Percentiles rank a stretch among this genome's conserved stretches.
Evolutionary conservation across 2,797 vertebrate genomes (phyloP).

Genomic region (Acanthis flammea): DNA sequence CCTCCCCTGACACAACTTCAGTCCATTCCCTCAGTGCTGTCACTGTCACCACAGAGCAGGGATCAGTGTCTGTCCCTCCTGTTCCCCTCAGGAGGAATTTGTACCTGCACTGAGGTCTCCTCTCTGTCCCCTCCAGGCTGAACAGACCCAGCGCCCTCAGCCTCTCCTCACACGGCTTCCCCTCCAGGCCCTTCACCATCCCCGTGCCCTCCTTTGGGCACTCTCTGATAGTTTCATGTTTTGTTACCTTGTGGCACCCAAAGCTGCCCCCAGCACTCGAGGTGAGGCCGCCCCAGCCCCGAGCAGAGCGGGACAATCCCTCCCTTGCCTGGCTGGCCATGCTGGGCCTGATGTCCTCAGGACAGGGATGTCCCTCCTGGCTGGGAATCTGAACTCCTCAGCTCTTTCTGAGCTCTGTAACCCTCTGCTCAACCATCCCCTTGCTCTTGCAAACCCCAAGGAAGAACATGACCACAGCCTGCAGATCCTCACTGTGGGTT

Average conservation of each 20-base stretch:
- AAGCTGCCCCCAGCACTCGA: neutral
- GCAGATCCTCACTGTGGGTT: neutral
- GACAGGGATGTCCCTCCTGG: neutral
- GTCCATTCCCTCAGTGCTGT: no score
- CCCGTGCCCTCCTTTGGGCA: neutral
- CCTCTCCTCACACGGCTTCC: no score
- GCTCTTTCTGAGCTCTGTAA: neutral
- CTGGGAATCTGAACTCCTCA: neutral
- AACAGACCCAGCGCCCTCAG: no score
- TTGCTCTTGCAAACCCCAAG: neutral
- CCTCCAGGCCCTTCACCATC: no score
- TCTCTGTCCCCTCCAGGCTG: no score
- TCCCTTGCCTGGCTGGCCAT: neutral
- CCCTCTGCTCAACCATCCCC: neutral
- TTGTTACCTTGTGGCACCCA: fast-evolving
- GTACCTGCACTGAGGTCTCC: no score
- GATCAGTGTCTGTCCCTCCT: no score
- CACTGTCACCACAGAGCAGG: no score
- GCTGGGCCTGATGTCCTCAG: neutral
- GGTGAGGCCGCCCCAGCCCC: neutral
- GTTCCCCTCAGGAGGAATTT: no score
- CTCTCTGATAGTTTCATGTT: neutral
- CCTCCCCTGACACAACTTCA: neutral
- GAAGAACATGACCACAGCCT: neutral
- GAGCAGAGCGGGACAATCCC: neutral